Evolutionary conservation across 1,140 invertebrate species (phyloP), one percentile per base, ranked within the genome.

Genomic region (Ostrea denselamellosa): DNA sequence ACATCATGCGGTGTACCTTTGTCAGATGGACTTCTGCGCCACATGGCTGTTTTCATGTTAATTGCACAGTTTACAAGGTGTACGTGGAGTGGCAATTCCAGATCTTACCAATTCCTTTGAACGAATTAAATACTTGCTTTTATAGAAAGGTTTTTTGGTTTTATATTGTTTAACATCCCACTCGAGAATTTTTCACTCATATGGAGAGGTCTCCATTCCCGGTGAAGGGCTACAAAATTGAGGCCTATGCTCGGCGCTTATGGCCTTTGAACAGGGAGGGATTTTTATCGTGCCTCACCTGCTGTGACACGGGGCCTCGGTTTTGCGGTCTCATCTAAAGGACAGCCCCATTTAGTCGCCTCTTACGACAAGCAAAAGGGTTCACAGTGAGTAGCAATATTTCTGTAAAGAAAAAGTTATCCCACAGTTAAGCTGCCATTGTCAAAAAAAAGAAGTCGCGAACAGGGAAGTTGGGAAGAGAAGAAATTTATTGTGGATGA

Each of bases 361-460:
- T n/a, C n/a, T n/a, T n/a, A n/a, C n/a, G n/a, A n/a, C n/a, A n/a
- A n/a, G n/a, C n/a, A n/a, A n/a, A n/a, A n/a, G n/a, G n/a, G n/a
- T n/a, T n/a, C n/a, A n/a, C n/a, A n/a, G n/a, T n/a, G n/a, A n/a
- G n/a, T n/a, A n/a, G 17, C 94, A 85, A 22, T 94, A 91, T 86
- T 95, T 94, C 8, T 96, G 91, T 2, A 95, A 85, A 28, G 93
- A 85, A 91, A 96, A 96, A 0, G 95, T 93, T 17, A 94, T 28
- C 9, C 92, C 92, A 89, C 95, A 96, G 10, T 93, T 86, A 4
- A 95, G 86, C 90, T 58, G 95, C 94, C 22, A 98, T 94, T 82
- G 98, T 95, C n/a, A n/a, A n/a, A n/a, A 96, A 92, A 88, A 98
- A 97, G 93, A 97, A 98, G 14, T 95, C 94, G 62, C 95, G 94